Evolutionary conservation across 2,113 vertebrate species (phyloP).

Genomic region (Elephantulus edwardii): DNA sequence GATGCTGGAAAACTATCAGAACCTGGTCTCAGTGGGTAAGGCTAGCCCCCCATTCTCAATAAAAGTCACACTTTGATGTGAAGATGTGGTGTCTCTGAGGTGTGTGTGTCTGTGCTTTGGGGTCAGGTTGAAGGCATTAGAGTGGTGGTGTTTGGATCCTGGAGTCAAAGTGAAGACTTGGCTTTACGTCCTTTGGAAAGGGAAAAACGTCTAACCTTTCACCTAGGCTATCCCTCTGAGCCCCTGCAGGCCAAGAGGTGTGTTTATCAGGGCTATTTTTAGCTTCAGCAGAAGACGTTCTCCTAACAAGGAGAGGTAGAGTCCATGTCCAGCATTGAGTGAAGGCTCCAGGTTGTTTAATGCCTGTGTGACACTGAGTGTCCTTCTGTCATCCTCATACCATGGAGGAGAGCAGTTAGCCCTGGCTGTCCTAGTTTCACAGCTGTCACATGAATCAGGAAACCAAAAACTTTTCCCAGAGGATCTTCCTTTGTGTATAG

Average conservation of each 20-base stretch:
- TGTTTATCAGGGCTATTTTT: background rate
- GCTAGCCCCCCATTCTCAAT: background rate
- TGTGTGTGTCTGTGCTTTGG: slow-evolving; percentile 51
- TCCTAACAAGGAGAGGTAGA: background rate
- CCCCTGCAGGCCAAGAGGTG: background rate
- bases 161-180: background rate
- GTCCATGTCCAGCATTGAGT: background rate
- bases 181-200: background rate
- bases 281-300: background rate
- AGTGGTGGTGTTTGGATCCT: background rate
- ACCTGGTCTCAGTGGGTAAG: slow-evolving; percentile 77
- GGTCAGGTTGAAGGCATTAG: background rate
- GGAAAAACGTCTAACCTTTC: background rate
- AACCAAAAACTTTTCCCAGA: background rate
- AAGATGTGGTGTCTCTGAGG: background rate
- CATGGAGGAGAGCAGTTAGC: background rate
- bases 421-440: background rate
- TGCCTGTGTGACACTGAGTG: background rate
- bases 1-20: slow-evolving; percentile 77
- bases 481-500: background rate
- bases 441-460: background rate
- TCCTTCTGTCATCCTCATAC: background rate
- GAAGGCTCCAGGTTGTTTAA: background rate
- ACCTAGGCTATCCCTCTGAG: background rate
- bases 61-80: slow-evolving; percentile 16